phyloP scores from a whole-genome alignment of 2,113 vertebrate species.

The Dryoscopus gambensis region DNA sequence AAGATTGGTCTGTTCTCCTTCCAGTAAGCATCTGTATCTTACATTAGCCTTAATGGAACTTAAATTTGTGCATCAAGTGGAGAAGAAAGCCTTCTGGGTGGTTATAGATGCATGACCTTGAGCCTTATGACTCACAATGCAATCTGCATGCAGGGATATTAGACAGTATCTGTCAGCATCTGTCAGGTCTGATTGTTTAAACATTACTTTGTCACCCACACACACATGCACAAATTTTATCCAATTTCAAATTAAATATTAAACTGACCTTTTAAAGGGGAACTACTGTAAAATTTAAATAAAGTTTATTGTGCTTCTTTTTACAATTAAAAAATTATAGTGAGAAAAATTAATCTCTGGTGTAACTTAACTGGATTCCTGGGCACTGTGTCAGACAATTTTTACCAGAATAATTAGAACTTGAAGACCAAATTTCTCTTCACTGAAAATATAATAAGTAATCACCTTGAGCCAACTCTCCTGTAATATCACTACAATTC shows the following conservation, averaged over 20 bases:
- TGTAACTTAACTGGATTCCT: neutral
- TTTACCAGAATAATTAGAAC: slow-evolving; percentile 27
- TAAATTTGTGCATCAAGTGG: slow-evolving; percentile 18
- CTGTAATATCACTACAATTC: slow-evolving; percentile 16
- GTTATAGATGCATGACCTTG: slow-evolving; percentile 24
- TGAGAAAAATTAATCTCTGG: slow-evolving; percentile 7
- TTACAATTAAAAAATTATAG: slow-evolving; percentile 19
- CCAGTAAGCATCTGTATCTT: slow-evolving; percentile 8
- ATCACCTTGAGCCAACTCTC: slow-evolving; percentile 14
- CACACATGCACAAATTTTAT: neutral
- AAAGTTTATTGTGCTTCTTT: slow-evolving; percentile 4
- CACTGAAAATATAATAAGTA: slow-evolving; percentile 22
- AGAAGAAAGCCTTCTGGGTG: slow-evolving; percentile 34
- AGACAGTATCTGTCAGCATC: slow-evolving; percentile 23
- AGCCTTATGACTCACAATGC: neutral
- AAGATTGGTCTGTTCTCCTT: neutral
- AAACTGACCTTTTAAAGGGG: slow-evolving; percentile 6
- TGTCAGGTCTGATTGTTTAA: slow-evolving; percentile 27
- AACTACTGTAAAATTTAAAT: slow-evolving; percentile 2
- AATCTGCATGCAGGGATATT: slow-evolving; percentile 18
- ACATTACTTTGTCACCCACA: neutral
- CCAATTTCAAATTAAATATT: slow-evolving; percentile 37
- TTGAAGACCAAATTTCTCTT: neutral
- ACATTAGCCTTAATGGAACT: slow-evolving; percentile 39
- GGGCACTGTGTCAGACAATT: neutral